Percentiles rank a stretch among this genome's conserved stretches.
These are phyloP conservation scores for Drosophila persimilis DNA, from an alignment of 1,140 invertebrate genomes.

Conservation along the genomic window DNA sequence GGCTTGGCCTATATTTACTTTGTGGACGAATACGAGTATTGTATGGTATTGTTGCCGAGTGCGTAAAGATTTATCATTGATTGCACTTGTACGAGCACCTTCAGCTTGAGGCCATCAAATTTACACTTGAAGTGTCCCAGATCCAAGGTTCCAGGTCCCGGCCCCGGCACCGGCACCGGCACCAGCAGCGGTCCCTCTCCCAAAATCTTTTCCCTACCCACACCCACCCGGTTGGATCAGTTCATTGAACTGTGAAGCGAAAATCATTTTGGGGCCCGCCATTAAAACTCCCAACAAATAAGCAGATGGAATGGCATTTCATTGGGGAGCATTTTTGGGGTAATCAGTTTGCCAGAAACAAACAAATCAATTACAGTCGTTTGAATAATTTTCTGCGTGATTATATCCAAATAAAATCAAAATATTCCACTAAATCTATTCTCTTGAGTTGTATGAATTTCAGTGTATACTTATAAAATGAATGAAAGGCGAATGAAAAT, in stretches of 20 bases:
- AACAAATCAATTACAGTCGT: slow-evolving; percentile 51
- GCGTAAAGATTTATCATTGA: slow-evolving; percentile 68
- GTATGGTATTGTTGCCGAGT: slow-evolving; percentile 26
- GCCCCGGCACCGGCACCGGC: slow-evolving; percentile 19
- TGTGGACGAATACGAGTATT: not conserved
- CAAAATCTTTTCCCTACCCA: not conserved
- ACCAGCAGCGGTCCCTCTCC: not conserved
- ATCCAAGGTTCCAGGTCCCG: slow-evolving; percentile 41
- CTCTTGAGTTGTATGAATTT: too few relatives aligned
- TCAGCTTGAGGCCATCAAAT: slow-evolving; percentile 55
- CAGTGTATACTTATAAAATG: too few relatives aligned
- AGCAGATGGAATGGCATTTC: slow-evolving; percentile 15
- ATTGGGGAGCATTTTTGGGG: slow-evolving; percentile 18
- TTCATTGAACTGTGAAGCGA: slow-evolving; percentile 54
- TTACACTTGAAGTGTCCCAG: slow-evolving; percentile 70
- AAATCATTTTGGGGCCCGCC: slow-evolving; percentile 29
- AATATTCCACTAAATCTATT: too few relatives aligned
- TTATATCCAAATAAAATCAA: not conserved
- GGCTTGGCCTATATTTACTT: slow-evolving; percentile 38
- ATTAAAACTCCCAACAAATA: slow-evolving; percentile 17
- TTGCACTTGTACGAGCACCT: slow-evolving; percentile 64
- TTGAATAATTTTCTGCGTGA: slow-evolving; percentile 19
- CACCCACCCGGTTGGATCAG: slow-evolving; percentile 9
- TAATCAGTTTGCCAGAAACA: slow-evolving; percentile 36
- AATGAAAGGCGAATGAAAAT: too few relatives aligned